Base-by-base conservation (phyloP, 2,888 invertebrate species). In the Cheilosia soror region DNA sequence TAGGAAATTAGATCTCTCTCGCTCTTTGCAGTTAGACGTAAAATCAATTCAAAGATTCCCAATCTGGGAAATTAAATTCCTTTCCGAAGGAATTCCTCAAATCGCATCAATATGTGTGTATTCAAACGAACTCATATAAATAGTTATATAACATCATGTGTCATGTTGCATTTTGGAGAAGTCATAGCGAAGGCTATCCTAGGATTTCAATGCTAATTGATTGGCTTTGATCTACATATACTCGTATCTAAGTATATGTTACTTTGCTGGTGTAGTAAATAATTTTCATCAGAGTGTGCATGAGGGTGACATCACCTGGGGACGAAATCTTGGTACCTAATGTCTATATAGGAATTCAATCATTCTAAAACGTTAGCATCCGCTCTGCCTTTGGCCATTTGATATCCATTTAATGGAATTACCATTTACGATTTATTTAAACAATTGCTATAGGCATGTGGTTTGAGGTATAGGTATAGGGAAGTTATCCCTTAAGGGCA, bases 351-450 rank as follows among this genome's bases (percentile, higher is more conserved):
- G 58, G 40, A 60, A 42, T 60, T 27, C 42, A 60, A 60, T 60
- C 60, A 60, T 60, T 42, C 60, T 60, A 42, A 60, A 60, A 60
- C n/a, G 27, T 42, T 60, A n/a, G 25, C n/a, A 60, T 15, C 15
- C 47, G 27, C 11, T 40, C 42, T 29, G 25, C 44, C 42, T 42
- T 60, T 4, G 42, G 42, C 29, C 11, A 60, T 60, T 60, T 42
- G 25, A 31, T 37, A 58, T 58, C 31, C 58, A 60, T 42, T 42
- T 40, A 60, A 11, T 27, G 44, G 27, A 42, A 60, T 42, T 60
- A 42, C 42, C 60, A 60, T 60, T 40, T 60, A 27, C 13, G 60
- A n/a, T 60, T 60, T 42, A 42, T 60, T 60, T 60, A 60, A 60
- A 42, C 42, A 60, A 60, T 42, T 60, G 11, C 31, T 3, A 20